A percentile compares a stretch with the other conserved stretches of the same genome.
Evolutionary conservation across 2,113 vertebrate genomes (phyloP).

Genomic region (Myotis davidii): DNA sequence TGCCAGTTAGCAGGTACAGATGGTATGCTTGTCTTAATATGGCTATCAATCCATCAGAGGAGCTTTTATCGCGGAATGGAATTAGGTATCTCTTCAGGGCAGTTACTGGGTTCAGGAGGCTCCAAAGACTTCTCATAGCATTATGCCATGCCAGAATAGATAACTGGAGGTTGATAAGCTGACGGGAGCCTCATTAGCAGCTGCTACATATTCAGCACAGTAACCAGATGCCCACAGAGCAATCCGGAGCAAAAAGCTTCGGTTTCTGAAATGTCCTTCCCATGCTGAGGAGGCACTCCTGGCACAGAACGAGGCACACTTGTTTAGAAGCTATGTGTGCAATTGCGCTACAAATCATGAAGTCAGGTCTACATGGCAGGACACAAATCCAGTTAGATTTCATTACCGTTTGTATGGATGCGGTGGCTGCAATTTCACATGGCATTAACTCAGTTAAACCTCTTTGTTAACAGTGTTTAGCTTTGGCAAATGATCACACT

Average conservation of each 20-base stretch:
- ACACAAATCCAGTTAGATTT: conserved; percentile 62
- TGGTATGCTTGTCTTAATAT: neutral
- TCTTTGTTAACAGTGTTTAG: conserved; percentile 69
- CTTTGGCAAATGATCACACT: conserved; percentile 57
- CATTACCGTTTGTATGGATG: conserved; percentile 74
- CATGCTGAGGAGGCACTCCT: conserved; percentile 48
- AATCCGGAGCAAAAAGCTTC: conserved; percentile 42
- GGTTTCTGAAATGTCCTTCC: conserved; percentile 56
- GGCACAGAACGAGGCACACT: conserved; percentile 73
- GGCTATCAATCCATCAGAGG: neutral
- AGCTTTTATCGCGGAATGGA: neutral
- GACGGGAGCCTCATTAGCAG: conserved; percentile 32
- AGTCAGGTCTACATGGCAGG: conserved; percentile 72
- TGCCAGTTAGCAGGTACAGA: conserved; percentile 44
- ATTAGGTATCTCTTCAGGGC: neutral
- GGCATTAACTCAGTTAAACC: conserved; percentile 75
- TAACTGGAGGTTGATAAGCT: conserved; percentile 80
- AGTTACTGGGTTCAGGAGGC: conserved; percentile 49
- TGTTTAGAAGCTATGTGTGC: conserved; percentile 66
- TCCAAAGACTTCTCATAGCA: conserved; percentile 80
- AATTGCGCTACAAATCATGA: conserved; percentile 74
- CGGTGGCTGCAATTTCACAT: conserved; percentile 70
- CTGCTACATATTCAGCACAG: conserved; percentile 48
- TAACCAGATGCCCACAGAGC: conserved; percentile 28
- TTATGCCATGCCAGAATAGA: conserved; percentile 74